A percentile compares a stretch with the other conserved stretches of the same genome.
These are phyloP conservation scores for Dromiciops gliroides DNA, from an alignment of 2,113 vertebrate genomes.

Conservation along the genomic window DNA sequence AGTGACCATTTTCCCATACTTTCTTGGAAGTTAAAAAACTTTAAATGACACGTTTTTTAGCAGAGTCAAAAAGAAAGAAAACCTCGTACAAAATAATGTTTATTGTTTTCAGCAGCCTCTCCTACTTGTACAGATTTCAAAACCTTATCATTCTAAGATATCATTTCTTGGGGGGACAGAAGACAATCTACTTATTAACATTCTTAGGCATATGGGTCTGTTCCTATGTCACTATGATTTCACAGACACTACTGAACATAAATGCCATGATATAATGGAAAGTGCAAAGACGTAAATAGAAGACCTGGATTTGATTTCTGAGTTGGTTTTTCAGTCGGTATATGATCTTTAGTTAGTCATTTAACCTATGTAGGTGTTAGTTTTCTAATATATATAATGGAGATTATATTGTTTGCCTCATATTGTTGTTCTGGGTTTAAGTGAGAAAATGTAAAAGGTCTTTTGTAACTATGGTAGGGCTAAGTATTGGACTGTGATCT, in stretches of 20 bases:
- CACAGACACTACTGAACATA: neutral
- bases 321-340: neutral
- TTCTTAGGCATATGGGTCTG: neutral
- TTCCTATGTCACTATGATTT: constrained; percentile 37
- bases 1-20: neutral
- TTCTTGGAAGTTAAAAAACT: neutral
- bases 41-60: neutral
- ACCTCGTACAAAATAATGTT: neutral
- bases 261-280: neutral
- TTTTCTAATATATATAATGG: constrained; percentile 17
- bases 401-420: neutral
- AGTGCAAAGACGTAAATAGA: neutral
- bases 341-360: neutral
- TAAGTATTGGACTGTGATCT: neutral
- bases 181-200: neutral
- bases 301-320: neutral
- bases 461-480: neutral
- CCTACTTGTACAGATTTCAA: neutral
- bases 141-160: neutral
- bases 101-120: neutral
- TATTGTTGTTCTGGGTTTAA: neutral
- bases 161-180: neutral
- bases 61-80: neutral
- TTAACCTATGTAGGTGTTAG: neutral
- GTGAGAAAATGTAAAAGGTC: neutral